A percentile compares a stretch with the other conserved stretches of the same genome.
Conservation (phyloP, 2,797 vertebrate genomes). For the Pantherophis vulpinus region DNA sequence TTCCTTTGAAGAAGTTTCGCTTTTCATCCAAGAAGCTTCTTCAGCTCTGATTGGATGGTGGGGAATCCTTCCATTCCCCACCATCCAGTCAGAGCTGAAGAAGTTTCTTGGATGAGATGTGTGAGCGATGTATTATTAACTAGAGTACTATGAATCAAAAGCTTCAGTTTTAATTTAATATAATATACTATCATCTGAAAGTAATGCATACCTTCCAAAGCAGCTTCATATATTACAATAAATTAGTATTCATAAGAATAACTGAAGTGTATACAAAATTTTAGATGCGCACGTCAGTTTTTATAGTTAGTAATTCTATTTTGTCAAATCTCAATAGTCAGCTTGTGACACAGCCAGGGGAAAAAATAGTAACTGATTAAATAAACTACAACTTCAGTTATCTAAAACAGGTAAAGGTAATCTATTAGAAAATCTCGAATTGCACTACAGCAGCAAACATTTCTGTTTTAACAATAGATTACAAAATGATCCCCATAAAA, state of each 20-base stretch:
- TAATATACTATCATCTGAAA: neutral
- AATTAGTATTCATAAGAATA: neutral
- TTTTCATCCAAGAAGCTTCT: neutral
- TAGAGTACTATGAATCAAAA: neutral
- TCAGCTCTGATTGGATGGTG: neutral
- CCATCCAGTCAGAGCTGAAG: no score
- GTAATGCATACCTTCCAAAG: neutral
- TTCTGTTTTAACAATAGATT: neutral
- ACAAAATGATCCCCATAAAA: neutral
- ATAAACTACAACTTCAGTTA: neutral
- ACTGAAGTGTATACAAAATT: neutral
- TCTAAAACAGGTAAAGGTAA: neutral
- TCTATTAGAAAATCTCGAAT: neutral
- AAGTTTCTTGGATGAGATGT: neutral
- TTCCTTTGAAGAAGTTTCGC: neutral
- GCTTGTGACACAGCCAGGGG: neutral
- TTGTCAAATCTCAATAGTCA: neutral
- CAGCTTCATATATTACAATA: neutral
- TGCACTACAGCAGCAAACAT: neutral
- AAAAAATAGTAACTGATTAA: neutral
- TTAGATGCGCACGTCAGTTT: neutral
- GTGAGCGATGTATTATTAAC: neutral
- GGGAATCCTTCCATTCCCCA: no score
- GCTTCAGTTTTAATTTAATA: neutral
- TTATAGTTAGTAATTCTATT: neutral